phyloP scores from a whole-genome alignment of 2,888 invertebrate species.

The Vesta saturnalis region DNA sequence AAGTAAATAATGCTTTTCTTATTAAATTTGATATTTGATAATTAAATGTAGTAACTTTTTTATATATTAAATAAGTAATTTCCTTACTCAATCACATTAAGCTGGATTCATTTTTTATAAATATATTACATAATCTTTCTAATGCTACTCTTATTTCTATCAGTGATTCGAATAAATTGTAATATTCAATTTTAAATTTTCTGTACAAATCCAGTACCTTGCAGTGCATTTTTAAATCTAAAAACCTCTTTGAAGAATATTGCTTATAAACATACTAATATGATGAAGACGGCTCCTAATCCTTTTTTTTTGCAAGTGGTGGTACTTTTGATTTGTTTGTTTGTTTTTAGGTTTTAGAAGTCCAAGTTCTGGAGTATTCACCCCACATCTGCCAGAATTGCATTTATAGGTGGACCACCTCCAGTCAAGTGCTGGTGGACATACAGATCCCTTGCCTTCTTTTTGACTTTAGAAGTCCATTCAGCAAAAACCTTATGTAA shows the following conservation, averaged over 20 bases:
- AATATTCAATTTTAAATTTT: not conserved
- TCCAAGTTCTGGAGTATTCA: not conserved
- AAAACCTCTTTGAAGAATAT: too few species aligned
- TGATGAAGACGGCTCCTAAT: constrained; percentile 3
- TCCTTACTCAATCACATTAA: not conserved
- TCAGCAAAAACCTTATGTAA: not conserved
- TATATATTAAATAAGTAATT: not conserved
- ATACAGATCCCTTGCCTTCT: not conserved
- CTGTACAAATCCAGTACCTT: not conserved
- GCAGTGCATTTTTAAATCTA: too few species aligned
- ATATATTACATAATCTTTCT: not conserved
- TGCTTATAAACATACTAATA: not conserved
- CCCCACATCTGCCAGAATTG: not conserved
- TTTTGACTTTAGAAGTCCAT: not conserved
- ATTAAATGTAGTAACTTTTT: too few species aligned
- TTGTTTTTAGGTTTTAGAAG: not conserved
- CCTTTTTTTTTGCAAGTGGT: not conserved
- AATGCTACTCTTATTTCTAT: not conserved
- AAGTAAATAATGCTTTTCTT: not conserved
- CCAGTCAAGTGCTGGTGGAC: not conserved
- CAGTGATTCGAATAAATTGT: not conserved
- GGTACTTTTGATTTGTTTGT: not conserved
- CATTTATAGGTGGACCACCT: not conserved
- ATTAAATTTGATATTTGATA: too few species aligned
- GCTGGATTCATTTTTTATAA: not conserved